phyloP scores from a whole-genome alignment of 2,888 invertebrate species.

The Encarsia formosa region DNA sequence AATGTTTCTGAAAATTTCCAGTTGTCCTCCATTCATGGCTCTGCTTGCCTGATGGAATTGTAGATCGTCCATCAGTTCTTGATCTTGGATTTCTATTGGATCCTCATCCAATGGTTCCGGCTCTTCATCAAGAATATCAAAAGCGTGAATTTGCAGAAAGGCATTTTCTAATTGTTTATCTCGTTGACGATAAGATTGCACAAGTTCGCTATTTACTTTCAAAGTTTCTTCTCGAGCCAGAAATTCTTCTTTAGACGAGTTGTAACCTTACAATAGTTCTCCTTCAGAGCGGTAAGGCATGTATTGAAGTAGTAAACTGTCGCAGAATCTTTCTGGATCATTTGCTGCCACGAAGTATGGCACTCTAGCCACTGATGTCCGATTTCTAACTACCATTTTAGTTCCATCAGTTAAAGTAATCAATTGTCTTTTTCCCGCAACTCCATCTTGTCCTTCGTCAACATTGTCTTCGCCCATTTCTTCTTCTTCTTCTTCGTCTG shows the following conservation, averaged over 20 bases:
- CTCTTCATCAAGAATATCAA: neutral
- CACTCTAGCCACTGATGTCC: neutral
- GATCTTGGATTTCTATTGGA: neutral
- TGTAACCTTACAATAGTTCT: neutral
- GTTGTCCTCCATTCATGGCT: neutral
- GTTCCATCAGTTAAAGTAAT: conserved; percentile 6
- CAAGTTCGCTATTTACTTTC: neutral
- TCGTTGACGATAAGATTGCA: neutral
- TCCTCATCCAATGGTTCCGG: neutral
- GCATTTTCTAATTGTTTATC: neutral
- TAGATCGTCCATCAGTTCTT: neutral
- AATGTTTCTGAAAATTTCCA: neutral
- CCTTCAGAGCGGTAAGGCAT: neutral
- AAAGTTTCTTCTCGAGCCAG: neutral
- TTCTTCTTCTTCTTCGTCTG: too few species aligned
- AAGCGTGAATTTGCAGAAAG: neutral
- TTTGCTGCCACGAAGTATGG: neutral
- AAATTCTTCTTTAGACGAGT: neutral
- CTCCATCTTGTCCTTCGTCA: neutral
- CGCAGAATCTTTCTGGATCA: neutral
- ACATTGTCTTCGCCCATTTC: neutral
- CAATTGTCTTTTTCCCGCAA: neutral
- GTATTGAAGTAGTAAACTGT: neutral
- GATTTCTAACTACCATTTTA: conserved; percentile 9
- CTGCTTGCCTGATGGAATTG: neutral